Conservation (phyloP, 2,113 vertebrate species). For the Ibidorhyncha struthersii region DNA sequence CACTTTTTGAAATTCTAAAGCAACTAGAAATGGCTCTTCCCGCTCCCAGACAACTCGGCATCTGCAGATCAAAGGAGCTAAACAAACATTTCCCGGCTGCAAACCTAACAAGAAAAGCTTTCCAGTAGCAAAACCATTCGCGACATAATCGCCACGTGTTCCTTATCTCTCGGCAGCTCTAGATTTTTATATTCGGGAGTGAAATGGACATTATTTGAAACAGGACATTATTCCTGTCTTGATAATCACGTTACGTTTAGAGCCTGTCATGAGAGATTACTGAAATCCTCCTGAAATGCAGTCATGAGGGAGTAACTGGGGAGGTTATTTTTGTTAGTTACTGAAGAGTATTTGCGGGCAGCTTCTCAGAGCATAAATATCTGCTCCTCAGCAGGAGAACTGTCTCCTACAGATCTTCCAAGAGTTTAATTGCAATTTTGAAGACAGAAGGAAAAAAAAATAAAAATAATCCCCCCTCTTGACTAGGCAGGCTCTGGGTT, state of each 20-base stretch:
- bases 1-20: neutral
- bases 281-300: neutral
- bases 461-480: neutral
- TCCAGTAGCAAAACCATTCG: neutral
- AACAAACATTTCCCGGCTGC: neutral
- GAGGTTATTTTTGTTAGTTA: neutral
- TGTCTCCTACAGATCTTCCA: neutral
- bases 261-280: neutral
- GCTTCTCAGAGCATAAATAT: neutral
- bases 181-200: neutral
- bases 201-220: conserved; percentile 4
- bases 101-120: neutral
- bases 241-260: neutral
- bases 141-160: neutral
- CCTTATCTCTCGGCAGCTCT: neutral
- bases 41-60: neutral
- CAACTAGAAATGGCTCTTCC: conserved; percentile 13
- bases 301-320: neutral
- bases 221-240: neutral
- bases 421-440: neutral
- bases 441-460: neutral
- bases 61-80: conserved; percentile 15
- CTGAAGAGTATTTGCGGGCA: neutral
- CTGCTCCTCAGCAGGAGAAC: neutral
- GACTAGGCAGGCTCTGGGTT: neutral